phyloP scores from a whole-genome alignment of 2,797 vertebrate genomes.

The Amphiprion clarkii region DNA sequence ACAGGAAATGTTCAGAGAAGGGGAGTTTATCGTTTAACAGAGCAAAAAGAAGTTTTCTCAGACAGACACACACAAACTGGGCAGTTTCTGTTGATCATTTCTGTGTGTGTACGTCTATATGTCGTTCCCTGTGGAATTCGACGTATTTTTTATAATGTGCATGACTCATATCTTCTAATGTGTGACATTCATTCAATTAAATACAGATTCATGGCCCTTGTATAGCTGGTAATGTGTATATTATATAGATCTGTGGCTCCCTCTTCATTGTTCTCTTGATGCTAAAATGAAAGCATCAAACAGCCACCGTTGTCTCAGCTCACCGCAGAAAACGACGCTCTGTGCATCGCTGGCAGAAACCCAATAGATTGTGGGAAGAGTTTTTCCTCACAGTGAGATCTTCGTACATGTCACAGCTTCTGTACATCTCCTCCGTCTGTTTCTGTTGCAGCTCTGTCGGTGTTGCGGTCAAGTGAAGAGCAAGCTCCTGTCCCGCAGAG shows the following conservation, averaged over 20 bases:
- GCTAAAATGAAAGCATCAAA: constrained; percentile 28
- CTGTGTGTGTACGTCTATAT: neutral
- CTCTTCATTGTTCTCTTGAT: constrained; percentile 1
- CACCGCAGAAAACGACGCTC: constrained; percentile 1
- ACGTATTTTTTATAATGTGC: neutral
- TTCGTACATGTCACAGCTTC: neutral
- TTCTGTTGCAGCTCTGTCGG: constrained; percentile 83
- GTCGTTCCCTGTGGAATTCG: neutral
- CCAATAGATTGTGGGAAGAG: constrained; percentile 8
- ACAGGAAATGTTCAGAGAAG: constrained; percentile 23
- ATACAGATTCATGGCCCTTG: constrained; percentile 11
- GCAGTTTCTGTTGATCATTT: neutral
- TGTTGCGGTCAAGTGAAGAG: constrained; percentile 87
- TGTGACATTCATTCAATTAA: constrained; percentile 44
- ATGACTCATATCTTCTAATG: constrained; percentile 19
- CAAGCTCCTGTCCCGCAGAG: constrained; percentile 87
- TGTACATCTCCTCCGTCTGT: constrained; percentile 3
- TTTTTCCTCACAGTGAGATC: neutral
- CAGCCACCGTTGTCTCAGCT: constrained; percentile 20
- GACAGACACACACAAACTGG: neutral
- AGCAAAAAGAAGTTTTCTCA: constrained; percentile 21
- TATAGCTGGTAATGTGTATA: constrained; percentile 32
- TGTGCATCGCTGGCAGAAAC: constrained; percentile 32
- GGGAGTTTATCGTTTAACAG: constrained; percentile 60
- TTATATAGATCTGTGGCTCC: constrained; percentile 32